Evolutionary conservation across 2,797 vertebrate species (phyloP).

Genomic region (Orestias chungarensis): DNA sequence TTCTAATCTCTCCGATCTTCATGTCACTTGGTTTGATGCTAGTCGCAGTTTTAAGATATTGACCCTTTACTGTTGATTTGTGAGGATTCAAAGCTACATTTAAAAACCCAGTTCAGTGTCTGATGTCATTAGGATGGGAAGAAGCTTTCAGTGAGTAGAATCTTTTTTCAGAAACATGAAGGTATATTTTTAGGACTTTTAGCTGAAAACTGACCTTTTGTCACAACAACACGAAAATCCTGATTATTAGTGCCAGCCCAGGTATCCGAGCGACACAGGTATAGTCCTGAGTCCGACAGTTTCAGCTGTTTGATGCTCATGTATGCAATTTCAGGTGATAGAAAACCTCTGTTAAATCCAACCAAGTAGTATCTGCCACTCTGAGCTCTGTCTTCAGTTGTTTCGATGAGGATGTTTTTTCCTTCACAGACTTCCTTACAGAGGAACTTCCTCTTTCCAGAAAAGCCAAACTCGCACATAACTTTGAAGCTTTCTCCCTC

Average conservation of each 20-base stretch:
- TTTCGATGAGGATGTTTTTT: conserved; percentile 15
- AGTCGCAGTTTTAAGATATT: neutral
- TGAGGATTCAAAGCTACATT: accelerated
- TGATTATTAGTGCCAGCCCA: neutral
- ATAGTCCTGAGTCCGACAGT: neutral
- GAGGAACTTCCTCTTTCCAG: neutral
- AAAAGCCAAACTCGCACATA: accelerated
- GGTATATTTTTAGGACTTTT: neutral
- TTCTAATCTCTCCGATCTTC: neutral
- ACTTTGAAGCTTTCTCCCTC: conserved; percentile 34
- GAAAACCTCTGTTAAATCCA: neutral
- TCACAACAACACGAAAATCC: conserved; percentile 1
- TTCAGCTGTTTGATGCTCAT: neutral
- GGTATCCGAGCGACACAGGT: neutral
- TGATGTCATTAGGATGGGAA: neutral
- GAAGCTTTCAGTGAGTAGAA: neutral
- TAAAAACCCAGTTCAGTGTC: neutral
- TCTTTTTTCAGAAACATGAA: neutral
- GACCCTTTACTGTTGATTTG: neutral
- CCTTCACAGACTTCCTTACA: conserved; percentile 19
- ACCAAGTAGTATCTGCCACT: conserved; percentile 29
- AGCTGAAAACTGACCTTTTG: accelerated
- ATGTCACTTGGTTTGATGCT: neutral
- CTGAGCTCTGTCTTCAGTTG: accelerated
- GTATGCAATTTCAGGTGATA: neutral